Evolutionary conservation across 2,113 vertebrate genomes (phyloP).

Genomic region (Xiphophorus maculatus): DNA sequence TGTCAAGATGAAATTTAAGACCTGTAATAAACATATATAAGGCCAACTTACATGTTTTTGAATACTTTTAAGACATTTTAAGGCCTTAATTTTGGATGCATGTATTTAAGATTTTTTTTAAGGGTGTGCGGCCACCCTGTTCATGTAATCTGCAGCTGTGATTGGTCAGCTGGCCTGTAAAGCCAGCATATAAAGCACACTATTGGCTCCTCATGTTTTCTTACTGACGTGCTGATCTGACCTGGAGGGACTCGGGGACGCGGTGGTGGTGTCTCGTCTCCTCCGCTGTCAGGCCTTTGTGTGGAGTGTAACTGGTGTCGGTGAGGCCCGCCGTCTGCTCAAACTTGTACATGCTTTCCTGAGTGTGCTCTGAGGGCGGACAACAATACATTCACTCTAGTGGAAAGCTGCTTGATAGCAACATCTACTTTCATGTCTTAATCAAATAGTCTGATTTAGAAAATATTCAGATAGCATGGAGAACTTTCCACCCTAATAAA

Average conservation of each 20-base stretch:
- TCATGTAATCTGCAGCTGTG: no score
- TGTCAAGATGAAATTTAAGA: no score
- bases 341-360: conserved; percentile 93
- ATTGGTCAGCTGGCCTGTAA: no score
- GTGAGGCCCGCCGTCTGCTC: conserved; percentile 92
- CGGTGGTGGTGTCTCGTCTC: conserved; percentile 90
- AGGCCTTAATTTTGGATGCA: no score
- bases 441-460: background rate
- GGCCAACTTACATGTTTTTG: no score
- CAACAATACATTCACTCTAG: background rate
- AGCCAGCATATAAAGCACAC: no score
- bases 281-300: conserved; percentile 94
- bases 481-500: background rate
- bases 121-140: no score
- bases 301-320: conserved; percentile 92
- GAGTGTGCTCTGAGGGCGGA: conserved; percentile 86
- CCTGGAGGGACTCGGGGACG: conserved; percentile 90
- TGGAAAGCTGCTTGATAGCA: background rate
- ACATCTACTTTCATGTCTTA: background rate
- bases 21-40: no score
- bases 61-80: no score
- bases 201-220: no score
- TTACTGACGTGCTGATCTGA: conserved; percentile 62
- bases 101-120: no score
- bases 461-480: background rate